Evolutionary conservation across 2,888 invertebrate genomes (phyloP).

Genomic region (Helicoverpa assulta): DNA sequence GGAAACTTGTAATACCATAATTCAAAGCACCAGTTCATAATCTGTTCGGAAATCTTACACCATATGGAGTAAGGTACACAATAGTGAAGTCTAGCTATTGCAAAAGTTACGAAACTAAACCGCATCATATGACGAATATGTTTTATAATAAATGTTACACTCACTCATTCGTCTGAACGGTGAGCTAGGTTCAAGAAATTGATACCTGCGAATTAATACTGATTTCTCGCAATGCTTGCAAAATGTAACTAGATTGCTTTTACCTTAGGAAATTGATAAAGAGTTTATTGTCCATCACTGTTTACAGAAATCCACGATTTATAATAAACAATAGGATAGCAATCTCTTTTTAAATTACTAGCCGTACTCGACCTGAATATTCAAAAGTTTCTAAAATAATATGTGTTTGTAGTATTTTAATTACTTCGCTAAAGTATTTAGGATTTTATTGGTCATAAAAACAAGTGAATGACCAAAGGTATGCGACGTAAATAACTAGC

Average conservation of each 20-base stretch:
- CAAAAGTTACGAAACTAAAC: slow-evolving; percentile 13
- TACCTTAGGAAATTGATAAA: not conserved
- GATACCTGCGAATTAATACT: not conserved
- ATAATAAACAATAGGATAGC: not conserved
- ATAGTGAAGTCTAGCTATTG: slow-evolving; percentile 10
- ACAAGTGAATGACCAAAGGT: not conserved
- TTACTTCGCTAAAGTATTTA: not conserved
- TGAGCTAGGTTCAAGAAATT: not conserved
- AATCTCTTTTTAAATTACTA: no score
- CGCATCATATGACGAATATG: slow-evolving; percentile 6
- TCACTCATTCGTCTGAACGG: not conserved
- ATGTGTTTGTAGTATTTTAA: no score
- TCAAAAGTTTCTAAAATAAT: no score
- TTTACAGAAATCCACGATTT: not conserved
- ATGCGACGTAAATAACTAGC: not conserved
- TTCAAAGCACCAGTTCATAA: not conserved
- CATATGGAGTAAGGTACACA: slow-evolving; percentile 5
- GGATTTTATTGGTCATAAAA: not conserved
- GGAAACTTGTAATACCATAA: not conserved
- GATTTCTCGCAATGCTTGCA: not conserved
- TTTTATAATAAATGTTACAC: slow-evolving; percentile 18
- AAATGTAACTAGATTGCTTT: not conserved
- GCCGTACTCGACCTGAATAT: no score
- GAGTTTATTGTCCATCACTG: not conserved
- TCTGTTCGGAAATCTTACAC: not conserved